Evolutionary conservation across 2,113 vertebrate genomes (phyloP), one percentile per base, ranked within the genome.

Genomic region (Hepsetus odoe): DNA sequence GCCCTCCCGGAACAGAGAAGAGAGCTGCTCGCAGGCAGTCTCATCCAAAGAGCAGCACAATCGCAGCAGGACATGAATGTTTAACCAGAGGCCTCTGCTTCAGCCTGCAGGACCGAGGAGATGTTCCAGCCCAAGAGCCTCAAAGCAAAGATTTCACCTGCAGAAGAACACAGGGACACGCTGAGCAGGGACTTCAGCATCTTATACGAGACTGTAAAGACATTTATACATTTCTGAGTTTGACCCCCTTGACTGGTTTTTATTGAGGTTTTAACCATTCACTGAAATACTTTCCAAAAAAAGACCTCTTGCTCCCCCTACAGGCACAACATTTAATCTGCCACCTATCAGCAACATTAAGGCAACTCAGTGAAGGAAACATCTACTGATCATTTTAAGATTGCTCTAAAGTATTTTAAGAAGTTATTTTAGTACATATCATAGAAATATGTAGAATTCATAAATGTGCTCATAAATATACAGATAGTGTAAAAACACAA

Each of bases 1-100:
- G 66, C 67, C 42, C 67, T 26, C 33, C 35, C 71, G 26, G 53
- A 80, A 80, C 74, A 69, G 51, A 64, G 40, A 74, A 55, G 20
- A 64, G n/a, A 62, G 61, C 56, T 30, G 74, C 77, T 80, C 79
- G 73, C 78, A 80, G 64, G 64, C 72, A 70, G 72, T 65, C 70
- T 4, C 8, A 61, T 46, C 68, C 55, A 74, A 74, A 66, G 62
- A 32, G 26, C 26, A 18, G 20, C 24, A 24, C 67, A 14, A 38
- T 16, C 59, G 14, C 44, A 67, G 70, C 53, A 59, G 70, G 53
- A 77, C 68, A 73, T 72, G 69, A 66, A 74, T 72, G 38, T 77
- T 66, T 65, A 65, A 51, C 68, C n/a, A 65, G 49, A 58, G 49
- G 68, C 32, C 26, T 58, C 42, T 62, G 53, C 44, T 33, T 28